A percentile compares a stretch with the other conserved stretches of the same genome.
phyloP scores from a whole-genome alignment of 1,140 invertebrate species.

The Lamellibrachia luymesi region DNA sequence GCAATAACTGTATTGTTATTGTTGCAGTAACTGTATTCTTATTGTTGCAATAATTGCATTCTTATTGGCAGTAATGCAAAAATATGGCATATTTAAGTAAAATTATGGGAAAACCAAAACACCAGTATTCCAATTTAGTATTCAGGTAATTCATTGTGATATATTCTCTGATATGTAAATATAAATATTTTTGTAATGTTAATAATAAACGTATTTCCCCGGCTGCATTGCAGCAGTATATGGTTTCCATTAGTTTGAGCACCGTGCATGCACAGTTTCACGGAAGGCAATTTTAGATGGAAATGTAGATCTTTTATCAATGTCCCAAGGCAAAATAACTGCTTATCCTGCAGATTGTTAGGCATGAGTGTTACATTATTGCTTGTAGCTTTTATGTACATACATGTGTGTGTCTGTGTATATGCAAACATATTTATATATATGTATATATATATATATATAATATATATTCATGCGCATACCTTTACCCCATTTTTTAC shows the following conservation, averaged over 20 bases:
- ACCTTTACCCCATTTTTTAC: not conserved
- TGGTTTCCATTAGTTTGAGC: too few relatives aligned
- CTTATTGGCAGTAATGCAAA: too few relatives aligned
- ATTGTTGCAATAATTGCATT: too few relatives aligned
- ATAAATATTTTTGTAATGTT: too few relatives aligned
- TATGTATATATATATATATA: not conserved
- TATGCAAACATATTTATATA: not conserved
- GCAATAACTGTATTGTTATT: too few relatives aligned
- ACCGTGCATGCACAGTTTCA: too few relatives aligned
- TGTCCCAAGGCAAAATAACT: not conserved
- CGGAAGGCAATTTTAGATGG: not conserved
- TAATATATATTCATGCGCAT: not conserved
- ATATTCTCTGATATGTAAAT: too few relatives aligned
- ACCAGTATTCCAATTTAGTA: not conserved
- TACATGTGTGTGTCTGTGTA: slow-evolving; percentile 27
- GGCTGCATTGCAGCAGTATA: too few relatives aligned
- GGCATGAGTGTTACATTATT: not conserved
- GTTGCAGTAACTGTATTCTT: too few relatives aligned
- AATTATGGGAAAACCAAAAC: not conserved
- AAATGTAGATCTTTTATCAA: not conserved
- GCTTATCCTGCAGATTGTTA: not conserved
- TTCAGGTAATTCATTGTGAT: not conserved
- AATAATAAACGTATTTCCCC: too few relatives aligned
- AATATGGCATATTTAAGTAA: not conserved
- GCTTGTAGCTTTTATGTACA: not conserved